A percentile compares a stretch with the other conserved stretches of the same genome.
phyloP scores from a whole-genome alignment of 2,113 vertebrate species.

The Hyperoodon ampullatus region DNA sequence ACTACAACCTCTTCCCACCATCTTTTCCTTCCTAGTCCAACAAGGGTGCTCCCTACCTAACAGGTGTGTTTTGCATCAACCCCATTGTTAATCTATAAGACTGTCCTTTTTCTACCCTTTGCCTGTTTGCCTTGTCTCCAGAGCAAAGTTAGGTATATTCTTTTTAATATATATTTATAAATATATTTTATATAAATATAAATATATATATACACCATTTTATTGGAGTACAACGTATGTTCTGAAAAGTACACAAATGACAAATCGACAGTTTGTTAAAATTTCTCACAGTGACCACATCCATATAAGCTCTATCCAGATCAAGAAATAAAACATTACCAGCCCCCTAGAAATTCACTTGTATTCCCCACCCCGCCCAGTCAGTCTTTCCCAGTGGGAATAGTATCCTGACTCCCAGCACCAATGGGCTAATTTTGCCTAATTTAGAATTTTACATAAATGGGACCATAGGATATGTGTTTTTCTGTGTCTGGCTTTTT shows the following conservation, averaged over 20 bases:
- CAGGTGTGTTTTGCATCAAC: background rate
- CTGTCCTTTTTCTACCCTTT: background rate
- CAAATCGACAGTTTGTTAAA: background rate
- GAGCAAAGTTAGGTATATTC: background rate
- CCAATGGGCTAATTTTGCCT: background rate
- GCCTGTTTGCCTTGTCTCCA: background rate
- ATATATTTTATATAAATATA: background rate
- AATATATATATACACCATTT: background rate
- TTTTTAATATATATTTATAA: background rate
- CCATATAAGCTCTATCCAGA: background rate
- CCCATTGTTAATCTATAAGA: fast-evolving
- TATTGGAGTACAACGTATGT: background rate
- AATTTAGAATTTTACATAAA: background rate
- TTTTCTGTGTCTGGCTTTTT: background rate
- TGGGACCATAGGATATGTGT: background rate
- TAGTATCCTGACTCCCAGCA: background rate
- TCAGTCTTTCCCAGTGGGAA: background rate
- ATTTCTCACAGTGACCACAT: background rate
- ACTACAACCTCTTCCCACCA: background rate
- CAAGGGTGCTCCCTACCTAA: background rate
- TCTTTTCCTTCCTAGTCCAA: background rate
- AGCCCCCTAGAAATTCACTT: background rate
- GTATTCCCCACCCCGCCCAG: fast-evolving
- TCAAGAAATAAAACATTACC: background rate
- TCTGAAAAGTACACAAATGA: background rate